Evolutionary conservation across 2,797 vertebrate species (phyloP), one percentile per base, ranked within the genome.

Genomic region (Acomys russatus): DNA sequence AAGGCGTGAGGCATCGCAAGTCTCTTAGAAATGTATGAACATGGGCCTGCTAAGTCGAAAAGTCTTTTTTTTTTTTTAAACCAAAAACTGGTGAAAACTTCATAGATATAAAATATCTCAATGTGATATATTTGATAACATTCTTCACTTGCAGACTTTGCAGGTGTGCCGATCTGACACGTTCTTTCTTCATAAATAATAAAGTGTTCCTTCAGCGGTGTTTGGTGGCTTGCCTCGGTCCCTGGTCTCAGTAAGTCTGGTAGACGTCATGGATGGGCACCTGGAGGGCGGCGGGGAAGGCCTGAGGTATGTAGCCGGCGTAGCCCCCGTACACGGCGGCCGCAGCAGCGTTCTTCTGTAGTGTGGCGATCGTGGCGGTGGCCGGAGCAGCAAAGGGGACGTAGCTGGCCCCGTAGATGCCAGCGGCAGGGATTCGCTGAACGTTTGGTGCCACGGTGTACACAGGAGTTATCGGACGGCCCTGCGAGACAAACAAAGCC

Each of bases 181-280:
- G 88, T 97, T 98, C 96, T 98, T 98, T 99, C 99, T 99, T 99
- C 99, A 99, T 99, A 99, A 99, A 99, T 99, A 99, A 98, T 98
- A 98, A 97, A 99, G 97, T 98, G 98, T 99, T 99, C 99, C 99
- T 99, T 99, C 99, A 98, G 98, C 5, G 73, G 91, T 10, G 17
- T 49, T 22, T 4, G 96, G 97, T 82, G 77, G 73, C 11, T 90
- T 77, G 96, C 79, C 94, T 78, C 3, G 28, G 64, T 51, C 66
- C 3, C 90, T 0, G 97, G 97, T 96, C 82, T 98, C 98, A 99
- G 98, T 99, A 99, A 9, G 99, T 99, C 98, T 99, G 99, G 98
- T 99, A 99, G 98, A 99, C 94, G 0, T 99, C 99, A 0, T 99
- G 99, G 94, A 99, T 99, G 94, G 99, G 99, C 95, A 99, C 98